phyloP scores from a whole-genome alignment of 2,113 vertebrate species.

The Pseudolaguvia tuberculata region DNA sequence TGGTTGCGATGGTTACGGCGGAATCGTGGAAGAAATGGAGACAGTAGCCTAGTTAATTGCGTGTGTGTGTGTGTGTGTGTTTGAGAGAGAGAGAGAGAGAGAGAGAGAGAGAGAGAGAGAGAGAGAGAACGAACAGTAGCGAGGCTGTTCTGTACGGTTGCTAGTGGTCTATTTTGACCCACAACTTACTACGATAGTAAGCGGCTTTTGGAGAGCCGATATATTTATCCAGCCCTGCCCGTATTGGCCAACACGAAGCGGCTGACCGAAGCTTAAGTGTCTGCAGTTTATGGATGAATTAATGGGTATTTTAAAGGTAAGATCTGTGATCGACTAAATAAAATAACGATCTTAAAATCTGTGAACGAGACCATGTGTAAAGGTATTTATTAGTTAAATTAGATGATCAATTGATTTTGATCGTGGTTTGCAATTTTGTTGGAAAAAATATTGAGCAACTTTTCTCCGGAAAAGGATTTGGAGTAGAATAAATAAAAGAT shows the following conservation, averaged over 20 bases:
- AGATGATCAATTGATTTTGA: neutral
- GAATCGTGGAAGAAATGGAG: neutral
- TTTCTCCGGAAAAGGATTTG: neutral
- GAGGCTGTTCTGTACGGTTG: neutral
- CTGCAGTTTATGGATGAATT: neutral
- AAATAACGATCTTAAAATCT: neutral
- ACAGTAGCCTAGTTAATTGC: neutral
- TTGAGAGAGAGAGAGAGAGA: no score
- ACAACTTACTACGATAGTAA: neutral
- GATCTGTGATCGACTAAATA: no score
- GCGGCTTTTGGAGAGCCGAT: neutral
- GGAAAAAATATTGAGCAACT: neutral
- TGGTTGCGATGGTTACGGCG: slow-evolving; percentile 10
- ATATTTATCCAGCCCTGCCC: slow-evolving; percentile 17
- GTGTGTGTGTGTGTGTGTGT: neutral
- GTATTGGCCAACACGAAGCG: neutral
- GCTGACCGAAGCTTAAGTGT: neutral
- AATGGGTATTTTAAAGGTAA: neutral
- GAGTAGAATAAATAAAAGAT: neutral
- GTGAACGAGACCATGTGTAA: neutral
- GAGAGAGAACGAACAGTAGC: neutral
- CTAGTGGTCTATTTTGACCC: slow-evolving; percentile 6
- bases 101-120: no score
- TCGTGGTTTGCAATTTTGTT: neutral
- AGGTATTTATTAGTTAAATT: slow-evolving; percentile 15